Percentiles rank a stretch among this genome's conserved stretches.
Evolutionary conservation across 2,797 vertebrate species (phyloP).

Genomic region (Margarornis squamiger): DNA sequence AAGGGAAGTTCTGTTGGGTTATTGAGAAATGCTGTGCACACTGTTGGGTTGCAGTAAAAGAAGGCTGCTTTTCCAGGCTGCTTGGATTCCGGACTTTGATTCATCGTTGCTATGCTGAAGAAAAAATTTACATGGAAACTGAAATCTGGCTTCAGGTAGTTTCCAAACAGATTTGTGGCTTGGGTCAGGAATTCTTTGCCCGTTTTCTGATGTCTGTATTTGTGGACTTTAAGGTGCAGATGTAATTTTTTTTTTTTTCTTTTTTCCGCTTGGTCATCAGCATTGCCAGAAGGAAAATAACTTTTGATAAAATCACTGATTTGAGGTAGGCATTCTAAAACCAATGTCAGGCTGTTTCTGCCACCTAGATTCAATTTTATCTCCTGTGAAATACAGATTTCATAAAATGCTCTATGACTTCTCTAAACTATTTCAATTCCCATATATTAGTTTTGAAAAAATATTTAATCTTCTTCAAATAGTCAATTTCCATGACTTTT

Average conservation of each 20-base stretch:
- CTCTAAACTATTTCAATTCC: background rate
- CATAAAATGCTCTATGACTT: background rate
- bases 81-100: background rate
- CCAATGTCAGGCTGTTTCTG: background rate
- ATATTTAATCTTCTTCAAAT: background rate
- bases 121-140: background rate
- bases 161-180: background rate
- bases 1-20: background rate
- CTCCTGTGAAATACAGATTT: conserved; percentile 33
- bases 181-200: background rate
- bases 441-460: conserved; percentile 19
- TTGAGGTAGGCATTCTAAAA: background rate
- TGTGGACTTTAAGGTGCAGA: background rate
- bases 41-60: background rate
- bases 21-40: background rate
- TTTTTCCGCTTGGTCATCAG: background rate
- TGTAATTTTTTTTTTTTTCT: background rate
- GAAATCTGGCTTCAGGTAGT: background rate
- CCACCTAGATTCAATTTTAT: conserved; percentile 28
- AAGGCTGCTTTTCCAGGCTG: background rate
- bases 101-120: background rate
- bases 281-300: background rate
- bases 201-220: background rate
- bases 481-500: background rate
- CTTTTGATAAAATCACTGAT: background rate